Base-by-base conservation (phyloP, 2,113 vertebrate genomes). In the Bothrops jararaca region DNA sequence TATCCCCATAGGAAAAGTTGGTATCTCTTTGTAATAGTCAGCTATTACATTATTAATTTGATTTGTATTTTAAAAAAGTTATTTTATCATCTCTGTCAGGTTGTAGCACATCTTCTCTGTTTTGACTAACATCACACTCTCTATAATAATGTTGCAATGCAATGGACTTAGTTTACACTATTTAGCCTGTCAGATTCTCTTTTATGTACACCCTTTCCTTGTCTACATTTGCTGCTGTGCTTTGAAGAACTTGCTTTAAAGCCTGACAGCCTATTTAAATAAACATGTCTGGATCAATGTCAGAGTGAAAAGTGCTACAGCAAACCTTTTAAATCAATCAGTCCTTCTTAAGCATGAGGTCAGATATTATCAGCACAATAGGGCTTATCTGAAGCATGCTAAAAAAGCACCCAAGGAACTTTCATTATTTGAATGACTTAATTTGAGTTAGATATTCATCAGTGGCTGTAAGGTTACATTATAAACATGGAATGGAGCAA, bases 21-120 rank as follows among this genome's bases (percentile, higher is more conserved):
- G 39, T 93, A 92, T 95, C 87, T 88, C 57, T 94, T 88, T 69
- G 92, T 85, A 96, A 91, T 91, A 96, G 94, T 89, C 95, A 95
- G 92, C 89, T 96, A 89, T 93, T 96, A 91, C 48, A 85, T 95
- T 96, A 94, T 95, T 96, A 96, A 97, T 94, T 93, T 94, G 60
- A 94, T 89, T 92, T 85, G 91, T 92, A 89, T 80, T 80, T 90
- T 69, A 96, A 93, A 96, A 58, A 42, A n/a, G 89, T 93, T 91
- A 90, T 94, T 96, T 96, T 96, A 94, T 94, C 95, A 96, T 91
- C 58, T 88, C 88, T 93, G 92, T 92, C 95, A 96, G 92, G 93
- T 92, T 20, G 93, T 20, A 94, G 93, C 60, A 91, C 91, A 94
- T 94, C 93, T 95, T 95, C 86, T n/a, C 92, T 94, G 69, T 54